phyloP scores from a whole-genome alignment of 2,888 invertebrate genomes.

The Dorcus hopei region DNA sequence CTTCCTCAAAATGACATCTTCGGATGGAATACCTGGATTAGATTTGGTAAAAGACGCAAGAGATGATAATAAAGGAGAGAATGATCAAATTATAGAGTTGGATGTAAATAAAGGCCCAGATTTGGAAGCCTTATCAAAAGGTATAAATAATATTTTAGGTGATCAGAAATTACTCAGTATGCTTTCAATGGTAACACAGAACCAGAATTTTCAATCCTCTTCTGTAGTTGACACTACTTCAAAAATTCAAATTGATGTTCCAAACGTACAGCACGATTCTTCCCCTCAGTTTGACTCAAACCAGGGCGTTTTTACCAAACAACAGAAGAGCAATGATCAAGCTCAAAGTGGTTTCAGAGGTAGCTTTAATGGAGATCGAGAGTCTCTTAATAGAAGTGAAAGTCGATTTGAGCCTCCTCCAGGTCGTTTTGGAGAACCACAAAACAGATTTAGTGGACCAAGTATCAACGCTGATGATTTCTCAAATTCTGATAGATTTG shows the following conservation, averaged over 20 bases:
- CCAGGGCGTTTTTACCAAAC: neutral
- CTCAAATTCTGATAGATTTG: neutral
- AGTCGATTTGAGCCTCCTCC: constrained; percentile 5
- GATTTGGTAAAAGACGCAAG: constrained; percentile 60
- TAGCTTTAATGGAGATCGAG: constrained; percentile 10
- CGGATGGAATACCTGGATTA: constrained; percentile 68
- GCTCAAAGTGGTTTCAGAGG: constrained; percentile 6
- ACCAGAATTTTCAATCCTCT: constrained; percentile 30
- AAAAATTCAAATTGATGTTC: constrained; percentile 8
- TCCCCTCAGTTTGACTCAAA: constrained; percentile 7
- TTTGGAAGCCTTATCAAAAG: constrained; percentile 60
- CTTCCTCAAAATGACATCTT: constrained; percentile 28
- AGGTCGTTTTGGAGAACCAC: constrained; percentile 15
- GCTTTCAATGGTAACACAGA: constrained; percentile 50
- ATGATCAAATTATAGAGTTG: constrained; percentile 2
- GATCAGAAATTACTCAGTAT: constrained; percentile 63
- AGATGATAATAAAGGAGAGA: constrained; percentile 23
- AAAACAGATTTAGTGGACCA: constrained; percentile 10
- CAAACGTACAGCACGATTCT: constrained; percentile 3
- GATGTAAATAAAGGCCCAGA: constrained; percentile 47
- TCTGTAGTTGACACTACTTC: constrained; percentile 38
- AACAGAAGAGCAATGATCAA: constrained; percentile 9
- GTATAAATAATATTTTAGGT: constrained; percentile 60
- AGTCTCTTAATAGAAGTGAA: constrained; percentile 9
- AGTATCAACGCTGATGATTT: neutral